Conservation (phyloP, 2,888 invertebrate genomes). For the Galeopsomyia nigrocyanea region DNA sequence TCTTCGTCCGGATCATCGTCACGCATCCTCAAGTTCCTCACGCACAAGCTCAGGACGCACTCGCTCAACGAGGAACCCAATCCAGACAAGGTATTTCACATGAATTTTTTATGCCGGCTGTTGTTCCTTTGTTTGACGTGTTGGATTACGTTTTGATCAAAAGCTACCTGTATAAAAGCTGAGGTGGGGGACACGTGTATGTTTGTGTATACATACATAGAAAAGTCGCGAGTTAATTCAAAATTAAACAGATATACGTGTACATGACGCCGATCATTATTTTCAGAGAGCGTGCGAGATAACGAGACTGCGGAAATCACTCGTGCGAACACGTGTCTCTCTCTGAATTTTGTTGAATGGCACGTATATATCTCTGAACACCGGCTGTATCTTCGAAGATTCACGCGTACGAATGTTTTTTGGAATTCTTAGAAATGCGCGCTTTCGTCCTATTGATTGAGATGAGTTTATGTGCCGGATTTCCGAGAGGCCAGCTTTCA, state of each 20-base stretch:
- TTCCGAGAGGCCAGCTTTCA: too few relatives aligned
- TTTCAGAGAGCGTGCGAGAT: constrained; percentile 26
- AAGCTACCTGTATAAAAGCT: too few relatives aligned
- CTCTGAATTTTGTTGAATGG: constrained; percentile 24
- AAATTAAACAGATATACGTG: too few relatives aligned
- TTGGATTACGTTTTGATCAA: too few relatives aligned
- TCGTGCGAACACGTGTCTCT: constrained; percentile 24
- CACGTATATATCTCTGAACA: constrained; percentile 3
- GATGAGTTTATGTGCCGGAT: too few relatives aligned
- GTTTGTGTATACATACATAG: too few relatives aligned
- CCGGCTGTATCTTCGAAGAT: constrained; percentile 32
- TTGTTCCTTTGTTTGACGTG: constrained; percentile 8
- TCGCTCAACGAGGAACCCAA: constrained; percentile 87
- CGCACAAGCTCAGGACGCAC: constrained; percentile 87
- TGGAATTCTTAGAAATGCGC: background rate
- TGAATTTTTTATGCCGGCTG: constrained; percentile 64
- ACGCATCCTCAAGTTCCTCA: constrained; percentile 88
- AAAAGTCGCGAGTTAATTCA: too few relatives aligned
- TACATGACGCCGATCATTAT: constrained; percentile 21
- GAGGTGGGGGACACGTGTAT: too few relatives aligned
- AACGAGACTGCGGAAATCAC: constrained; percentile 19
- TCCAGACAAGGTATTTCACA: constrained; percentile 76
- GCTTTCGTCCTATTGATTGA: too few relatives aligned
- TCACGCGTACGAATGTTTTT: constrained; percentile 3
- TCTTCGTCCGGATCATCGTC: constrained; percentile 59